Percentiles rank a stretch among this genome's conserved stretches.
phyloP scores from a whole-genome alignment of 2,113 vertebrate genomes.

The Galeopterus variegatus region DNA sequence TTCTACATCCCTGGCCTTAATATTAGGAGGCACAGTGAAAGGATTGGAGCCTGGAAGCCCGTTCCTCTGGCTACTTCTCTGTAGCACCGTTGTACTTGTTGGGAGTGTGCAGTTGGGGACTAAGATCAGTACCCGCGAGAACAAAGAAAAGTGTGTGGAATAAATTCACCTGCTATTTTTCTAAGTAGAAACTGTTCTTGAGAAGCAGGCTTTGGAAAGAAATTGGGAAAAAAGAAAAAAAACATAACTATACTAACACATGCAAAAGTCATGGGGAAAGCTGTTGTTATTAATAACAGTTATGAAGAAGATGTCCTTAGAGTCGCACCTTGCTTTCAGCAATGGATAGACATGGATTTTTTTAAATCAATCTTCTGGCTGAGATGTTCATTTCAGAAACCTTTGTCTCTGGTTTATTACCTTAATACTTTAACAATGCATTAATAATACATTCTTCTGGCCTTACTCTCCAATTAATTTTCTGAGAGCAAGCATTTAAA shows the following conservation, averaged over 20 bases:
- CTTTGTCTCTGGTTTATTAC: slow-evolving; percentile 62
- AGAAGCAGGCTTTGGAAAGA: not conserved
- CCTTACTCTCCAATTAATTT: slow-evolving; percentile 65
- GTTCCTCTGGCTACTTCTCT: not conserved
- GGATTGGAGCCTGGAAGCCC: not conserved
- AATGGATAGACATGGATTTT: slow-evolving; percentile 28
- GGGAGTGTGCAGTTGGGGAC: not conserved
- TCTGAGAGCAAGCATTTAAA: slow-evolving; percentile 71
- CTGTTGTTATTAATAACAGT: slow-evolving; percentile 55
- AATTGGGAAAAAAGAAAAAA: not conserved
- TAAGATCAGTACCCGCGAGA: not conserved
- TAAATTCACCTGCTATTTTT: not conserved
- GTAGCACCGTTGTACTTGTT: not conserved
- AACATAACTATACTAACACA: not conserved
- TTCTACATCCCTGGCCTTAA: not conserved
- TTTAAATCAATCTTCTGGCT: slow-evolving; percentile 46
- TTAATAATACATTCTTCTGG: slow-evolving; percentile 58
- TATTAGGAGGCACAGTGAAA: not conserved
- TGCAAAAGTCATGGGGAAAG: not conserved
- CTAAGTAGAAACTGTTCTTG: not conserved
- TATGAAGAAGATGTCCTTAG: not conserved
- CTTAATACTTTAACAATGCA: slow-evolving; percentile 67
- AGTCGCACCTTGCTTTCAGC: slow-evolving; percentile 36
- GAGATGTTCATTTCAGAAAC: slow-evolving; percentile 57
- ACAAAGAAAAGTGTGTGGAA: not conserved